Base-by-base conservation (phyloP, 1,140 invertebrate species). In the Aphaenogaster rudis region DNA sequence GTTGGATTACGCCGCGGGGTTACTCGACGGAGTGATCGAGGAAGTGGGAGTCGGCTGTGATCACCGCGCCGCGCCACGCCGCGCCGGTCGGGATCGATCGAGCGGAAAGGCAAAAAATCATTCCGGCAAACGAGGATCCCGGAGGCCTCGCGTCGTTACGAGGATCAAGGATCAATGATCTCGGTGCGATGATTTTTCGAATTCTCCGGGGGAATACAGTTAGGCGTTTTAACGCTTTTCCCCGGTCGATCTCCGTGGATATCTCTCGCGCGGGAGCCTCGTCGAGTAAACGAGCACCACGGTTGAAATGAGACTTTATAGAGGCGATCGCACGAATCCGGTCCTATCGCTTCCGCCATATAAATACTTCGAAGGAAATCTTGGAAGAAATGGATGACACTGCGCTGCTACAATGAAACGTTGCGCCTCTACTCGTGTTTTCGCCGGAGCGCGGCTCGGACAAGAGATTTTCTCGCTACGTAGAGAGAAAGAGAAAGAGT, bases 61-160 rank as follows among this genome's bases (percentile, higher is more conserved):
- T 84, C 69, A 66, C 61, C 77, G 77, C 74, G 28, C 61, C 61
- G 61, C 63, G 36, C 63, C 63, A 36, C 54, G 61, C 61, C 50
- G 21, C 48, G 64, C 67, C 54, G 80, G 80, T 61, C 80, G 69
- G 67, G 45, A 84, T 84, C 80, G 69, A 84, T 84, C 80, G 80
- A 84, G 80, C 80, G 80, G 80, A 84, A 84, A 84, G 80, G 42
- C 80, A 84, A 76, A 84, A 84, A 84, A 84, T 84, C 80, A 84
- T 84, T 84, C 80, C 80, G 69, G 80, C 80, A 84, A 84, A 84
- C 80, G 80, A 84, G 80, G 80, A 84, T 74, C 80, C 80, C 80
- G 80, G 80, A 84, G 80, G 80, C 80, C 80, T 84, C 80, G 54
- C 72, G 80, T 84, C 80, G 80, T 84, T 84, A 84, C 52, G 74